phyloP scores from a whole-genome alignment of 2,888 invertebrate species.

The Parascotia fuliginaria region DNA sequence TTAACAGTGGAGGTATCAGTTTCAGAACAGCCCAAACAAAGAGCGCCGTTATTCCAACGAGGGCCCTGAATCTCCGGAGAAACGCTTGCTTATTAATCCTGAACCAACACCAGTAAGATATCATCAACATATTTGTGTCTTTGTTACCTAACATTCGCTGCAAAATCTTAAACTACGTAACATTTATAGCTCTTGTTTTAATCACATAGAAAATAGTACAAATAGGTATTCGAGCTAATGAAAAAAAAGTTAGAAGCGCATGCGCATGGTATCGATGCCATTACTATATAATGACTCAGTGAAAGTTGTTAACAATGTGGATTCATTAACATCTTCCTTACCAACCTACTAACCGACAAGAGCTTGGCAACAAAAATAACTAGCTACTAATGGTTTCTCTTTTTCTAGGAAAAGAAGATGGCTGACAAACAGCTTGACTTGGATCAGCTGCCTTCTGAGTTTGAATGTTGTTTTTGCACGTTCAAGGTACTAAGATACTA shows the following conservation, averaged over 20 bases:
- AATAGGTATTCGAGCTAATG: not conserved
- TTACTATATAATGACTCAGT: not conserved
- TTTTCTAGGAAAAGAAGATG: slow-evolving; percentile 89
- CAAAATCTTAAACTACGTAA: slow-evolving; percentile 12
- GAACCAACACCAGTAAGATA: slow-evolving; percentile 82
- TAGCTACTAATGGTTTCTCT: slow-evolving; percentile 73
- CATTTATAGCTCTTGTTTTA: slow-evolving; percentile 30
- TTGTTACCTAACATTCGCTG: slow-evolving; percentile 26
- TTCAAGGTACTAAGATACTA: slow-evolving; percentile 92
- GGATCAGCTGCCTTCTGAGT: slow-evolving; percentile 97
- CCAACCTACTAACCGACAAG: slow-evolving; percentile 16
- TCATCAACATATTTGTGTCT: slow-evolving; percentile 36
- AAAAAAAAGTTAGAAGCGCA: not conserved
- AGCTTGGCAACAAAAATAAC: slow-evolving; percentile 16
- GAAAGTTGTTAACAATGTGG: slow-evolving; percentile 26
- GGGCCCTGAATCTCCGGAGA: slow-evolving; percentile 79
- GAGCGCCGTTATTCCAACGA: slow-evolving; percentile 80
- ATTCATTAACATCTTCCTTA: slow-evolving; percentile 18
- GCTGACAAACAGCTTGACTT: slow-evolving; percentile 90
- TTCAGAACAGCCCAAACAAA: slow-evolving; percentile 81
- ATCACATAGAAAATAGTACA: slow-evolving; percentile 2
- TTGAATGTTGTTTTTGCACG: slow-evolving; percentile 99
- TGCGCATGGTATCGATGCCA: not conserved
- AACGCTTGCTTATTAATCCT: slow-evolving; percentile 83
- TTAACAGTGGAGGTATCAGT: slow-evolving; percentile 74